These are phyloP conservation scores for Ethmia dodecea DNA, from an alignment of 2,888 invertebrate genomes.

Conservation along the genomic window DNA sequence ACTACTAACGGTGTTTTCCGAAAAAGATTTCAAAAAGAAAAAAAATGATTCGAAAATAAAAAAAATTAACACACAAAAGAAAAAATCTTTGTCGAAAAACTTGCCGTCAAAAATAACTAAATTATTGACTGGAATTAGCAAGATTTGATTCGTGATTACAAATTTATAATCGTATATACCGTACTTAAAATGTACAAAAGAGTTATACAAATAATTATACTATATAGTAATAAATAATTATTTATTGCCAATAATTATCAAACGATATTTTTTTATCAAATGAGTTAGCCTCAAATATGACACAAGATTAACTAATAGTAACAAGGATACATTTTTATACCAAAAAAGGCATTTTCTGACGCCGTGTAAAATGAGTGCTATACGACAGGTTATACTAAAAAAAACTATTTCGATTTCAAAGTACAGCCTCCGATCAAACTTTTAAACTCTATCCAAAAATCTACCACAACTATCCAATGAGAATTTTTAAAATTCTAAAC, in stretches of 20 bases:
- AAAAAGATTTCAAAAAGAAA: background rate
- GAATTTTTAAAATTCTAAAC: slow-evolving; percentile 41
- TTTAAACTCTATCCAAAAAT: slow-evolving; percentile 27
- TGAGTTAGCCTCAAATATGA: background rate
- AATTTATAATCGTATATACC: background rate
- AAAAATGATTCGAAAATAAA: background rate
- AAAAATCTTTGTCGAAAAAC: slow-evolving; percentile 1
- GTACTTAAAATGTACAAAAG: slow-evolving; percentile 16
- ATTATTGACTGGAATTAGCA: slow-evolving; percentile 32
- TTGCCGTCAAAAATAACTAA: slow-evolving; percentile 22
- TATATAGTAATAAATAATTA: background rate
- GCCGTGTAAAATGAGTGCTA: background rate
- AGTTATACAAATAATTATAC: slow-evolving; percentile 1
- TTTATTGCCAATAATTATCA: background rate
- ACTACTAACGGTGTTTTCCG: background rate
- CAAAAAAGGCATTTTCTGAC: background rate
- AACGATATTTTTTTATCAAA: background rate
- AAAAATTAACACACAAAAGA: background rate
- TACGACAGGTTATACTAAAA: background rate
- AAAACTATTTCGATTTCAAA: background rate
- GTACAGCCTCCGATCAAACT: background rate
- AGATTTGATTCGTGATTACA: background rate
- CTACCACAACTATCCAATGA: slow-evolving; percentile 45
- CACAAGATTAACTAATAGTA: background rate
- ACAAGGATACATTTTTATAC: background rate